Evolutionary conservation across 2,113 vertebrate species (phyloP), one percentile per base, ranked within the genome.

Genomic region (Perccottus glenii): DNA sequence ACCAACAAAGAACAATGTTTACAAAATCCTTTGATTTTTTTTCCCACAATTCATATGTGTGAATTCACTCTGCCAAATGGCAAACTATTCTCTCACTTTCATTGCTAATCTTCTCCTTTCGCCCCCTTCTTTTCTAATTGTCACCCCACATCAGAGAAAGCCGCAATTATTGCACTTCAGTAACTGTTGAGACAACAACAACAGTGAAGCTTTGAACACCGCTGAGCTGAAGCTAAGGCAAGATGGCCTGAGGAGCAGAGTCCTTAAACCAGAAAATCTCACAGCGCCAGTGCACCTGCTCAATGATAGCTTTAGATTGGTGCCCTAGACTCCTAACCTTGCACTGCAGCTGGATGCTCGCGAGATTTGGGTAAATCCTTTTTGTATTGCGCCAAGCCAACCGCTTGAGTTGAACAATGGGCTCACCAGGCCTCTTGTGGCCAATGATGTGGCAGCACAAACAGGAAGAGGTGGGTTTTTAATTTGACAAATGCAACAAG

Each of bases 101-200:
- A 9, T 58, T 75, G 73, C 70, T 80, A 79, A 90, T 88, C 74
- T 68, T 60, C 65, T 77, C 73, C 42, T 75, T 75, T 73, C 78
- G 6, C 65, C 67, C 73, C 59, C 70, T 76, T 76, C 64, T 64
- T 79, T 66, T 82, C 71, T 55, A 73, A 81, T 88, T 89, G 85
- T 86, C 88, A 90, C 83, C 84, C 87, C 88, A 82, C 77, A 73
- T 89, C 83, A 86, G 72, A 86, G 75, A 90, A 91, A 89, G 78
- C 91, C 91, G 91, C 82, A 91, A 92, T 93, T 89, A 90, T 88
- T 88, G 81, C 90, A 90, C 87, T 90, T 87, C 83, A 80, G 56
- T 86, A 88, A 90, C 84, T 91, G 86, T 89, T 90, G 90, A 88
- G 78, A 90, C 87, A 92, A 91, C 86, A 90, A 68, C 88, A 86